A percentile compares a stretch with the other conserved stretches of the same genome.
These are phyloP conservation scores for Chrysina gloriosa DNA, from an alignment of 2,888 invertebrate species.

Conservation along the genomic window DNA sequence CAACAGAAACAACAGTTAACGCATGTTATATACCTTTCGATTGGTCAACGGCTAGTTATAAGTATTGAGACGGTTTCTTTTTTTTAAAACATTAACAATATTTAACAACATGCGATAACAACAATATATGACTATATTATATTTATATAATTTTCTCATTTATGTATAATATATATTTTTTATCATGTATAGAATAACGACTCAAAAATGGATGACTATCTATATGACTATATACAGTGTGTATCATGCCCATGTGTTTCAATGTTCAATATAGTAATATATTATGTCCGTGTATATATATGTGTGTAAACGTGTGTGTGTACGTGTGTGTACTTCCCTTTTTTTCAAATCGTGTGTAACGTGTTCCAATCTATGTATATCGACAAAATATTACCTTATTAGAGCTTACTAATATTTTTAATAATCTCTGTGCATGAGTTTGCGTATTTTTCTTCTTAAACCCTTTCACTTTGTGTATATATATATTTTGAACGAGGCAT, in stretches of 20 bases:
- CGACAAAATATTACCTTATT: background rate
- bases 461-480: slow-evolving; percentile 27
- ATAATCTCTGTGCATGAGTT: slow-evolving; percentile 16
- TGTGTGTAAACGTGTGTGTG: background rate
- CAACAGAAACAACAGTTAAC: slow-evolving; percentile 47
- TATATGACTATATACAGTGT: slow-evolving; percentile 48
- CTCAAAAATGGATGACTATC: slow-evolving; percentile 58
- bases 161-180: slow-evolving; percentile 44
- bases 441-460: slow-evolving; percentile 18
- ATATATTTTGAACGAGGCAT: slow-evolving; percentile 35
- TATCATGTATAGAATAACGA: slow-evolving; percentile 56
- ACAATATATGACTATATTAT: slow-evolving; percentile 59
- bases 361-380: slow-evolving; percentile 3
- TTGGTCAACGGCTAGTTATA: slow-evolving; percentile 58
- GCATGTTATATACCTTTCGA: slow-evolving; percentile 52
- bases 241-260: slow-evolving; percentile 52
- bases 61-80: slow-evolving; percentile 52
- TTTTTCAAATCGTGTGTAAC: background rate
- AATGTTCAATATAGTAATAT: background rate
- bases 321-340: background rate
- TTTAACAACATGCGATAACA: slow-evolving; percentile 67
- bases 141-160: slow-evolving; percentile 54
- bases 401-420: background rate
- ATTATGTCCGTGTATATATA: background rate
- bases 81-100: slow-evolving; percentile 65